Base-by-base conservation (phyloP, 2,113 vertebrate species). In the Castor canadensis region DNA sequence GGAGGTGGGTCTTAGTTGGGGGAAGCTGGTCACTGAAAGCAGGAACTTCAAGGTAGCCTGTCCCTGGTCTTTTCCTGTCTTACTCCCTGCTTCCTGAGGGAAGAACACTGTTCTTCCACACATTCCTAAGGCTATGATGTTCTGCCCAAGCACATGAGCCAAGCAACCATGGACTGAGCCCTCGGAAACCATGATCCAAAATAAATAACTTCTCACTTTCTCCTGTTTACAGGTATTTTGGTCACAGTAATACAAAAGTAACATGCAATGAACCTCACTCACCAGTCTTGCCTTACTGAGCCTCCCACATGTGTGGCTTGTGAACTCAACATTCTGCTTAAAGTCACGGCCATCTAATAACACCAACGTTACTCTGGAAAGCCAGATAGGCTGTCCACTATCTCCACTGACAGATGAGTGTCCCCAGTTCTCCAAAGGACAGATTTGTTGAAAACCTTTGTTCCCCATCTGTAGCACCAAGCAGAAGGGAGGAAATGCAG, bases 281-380 rank as follows among this genome's bases (percentile, higher is more conserved):
- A 40, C 20, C 28, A 85, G 58, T 6, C 52, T 69, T 89, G 56
- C 9, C 75, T 73, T 89, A 45, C 45, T 12, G n/a, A 10, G 32
- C 16, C 24, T 67, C 35, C 24, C 17, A 49, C 8, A n/a, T 40
- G n/a, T 2, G 0, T 6, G 28, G 47, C n/a, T n/a, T n/a, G 5
- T 11, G 11, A 52, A 79, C 6, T 35, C 3, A 3, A 4, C 12
- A 15, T 93, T 87, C 79, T 54, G 45, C 64, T 87, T 49, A 17
- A 83, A 60, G 6, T 62, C 92, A 40, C 71, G 87, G 24, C 85
- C 28, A 79, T 13, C 6, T 66, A 40, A 38, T 17, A 28, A 91
- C 9, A 43, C 56, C 20, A n/a, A 87, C 88, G 87, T 15, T 1
- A 2, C 76, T 40, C 16, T 15, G 35, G 15, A 94, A 80, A 10